These are phyloP conservation scores for Merops nubicus DNA, from an alignment of 2,113 vertebrate genomes.

Conservation along the genomic window DNA sequence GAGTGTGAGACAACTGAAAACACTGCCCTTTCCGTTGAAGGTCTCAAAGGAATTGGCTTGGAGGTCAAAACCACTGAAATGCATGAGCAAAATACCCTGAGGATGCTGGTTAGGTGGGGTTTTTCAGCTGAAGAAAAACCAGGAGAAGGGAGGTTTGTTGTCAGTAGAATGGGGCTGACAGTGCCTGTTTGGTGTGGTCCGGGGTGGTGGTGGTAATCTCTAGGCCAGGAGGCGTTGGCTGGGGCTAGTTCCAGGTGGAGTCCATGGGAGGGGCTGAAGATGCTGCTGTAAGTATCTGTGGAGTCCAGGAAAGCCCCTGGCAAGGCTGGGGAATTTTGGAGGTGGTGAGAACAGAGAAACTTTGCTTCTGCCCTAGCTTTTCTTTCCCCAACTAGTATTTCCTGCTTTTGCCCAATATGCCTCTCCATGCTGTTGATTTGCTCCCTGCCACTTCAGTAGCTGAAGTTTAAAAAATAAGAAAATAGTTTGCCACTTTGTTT, in stretches of 20 bases:
- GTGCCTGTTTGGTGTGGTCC: background rate
- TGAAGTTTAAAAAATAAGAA: background rate
- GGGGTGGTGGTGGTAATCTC: background rate
- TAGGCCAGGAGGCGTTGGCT: background rate
- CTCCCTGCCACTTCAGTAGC: background rate
- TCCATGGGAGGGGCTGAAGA: background rate
- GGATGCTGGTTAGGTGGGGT: background rate
- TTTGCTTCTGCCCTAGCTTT: background rate
- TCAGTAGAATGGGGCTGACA: background rate
- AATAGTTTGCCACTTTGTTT: background rate
- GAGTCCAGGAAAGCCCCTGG: background rate
- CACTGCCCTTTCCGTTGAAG: background rate
- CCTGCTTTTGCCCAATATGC: background rate
- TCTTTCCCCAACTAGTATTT: background rate
- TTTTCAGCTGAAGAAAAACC: background rate
- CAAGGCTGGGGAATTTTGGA: background rate
- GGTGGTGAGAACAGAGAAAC: background rate
- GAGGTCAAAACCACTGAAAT: background rate
- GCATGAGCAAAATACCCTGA: background rate
- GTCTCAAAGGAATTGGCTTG: background rate
- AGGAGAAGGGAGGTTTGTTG: background rate
- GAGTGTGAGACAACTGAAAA: background rate
- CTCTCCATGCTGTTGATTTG: rapidly evolving
- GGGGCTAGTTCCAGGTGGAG: background rate
- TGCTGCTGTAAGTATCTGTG: background rate